Conservation (phyloP, 2,113 vertebrate genomes). For the Tringa solitaria region DNA sequence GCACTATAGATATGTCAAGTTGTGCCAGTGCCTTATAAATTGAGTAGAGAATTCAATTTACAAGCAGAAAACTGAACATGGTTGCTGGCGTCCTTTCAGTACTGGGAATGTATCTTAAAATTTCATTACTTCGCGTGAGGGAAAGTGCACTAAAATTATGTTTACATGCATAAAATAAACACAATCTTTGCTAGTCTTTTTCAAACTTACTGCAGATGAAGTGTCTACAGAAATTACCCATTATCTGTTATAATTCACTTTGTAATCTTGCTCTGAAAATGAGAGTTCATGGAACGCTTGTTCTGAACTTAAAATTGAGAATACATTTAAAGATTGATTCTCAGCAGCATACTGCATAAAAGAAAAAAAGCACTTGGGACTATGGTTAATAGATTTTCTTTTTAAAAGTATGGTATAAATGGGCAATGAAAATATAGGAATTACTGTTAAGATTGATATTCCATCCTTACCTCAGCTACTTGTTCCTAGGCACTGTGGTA, state of each 20-base stretch:
- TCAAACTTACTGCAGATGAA: neutral
- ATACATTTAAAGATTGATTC: conserved; percentile 19
- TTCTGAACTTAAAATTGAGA: conserved; percentile 4
- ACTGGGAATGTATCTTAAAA: conserved; percentile 46
- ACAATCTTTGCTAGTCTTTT: neutral
- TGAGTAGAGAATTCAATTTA: conserved; percentile 64
- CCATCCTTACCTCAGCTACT: neutral
- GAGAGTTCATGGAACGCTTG: neutral
- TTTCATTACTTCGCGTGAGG: conserved; percentile 50
- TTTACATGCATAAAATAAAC: conserved; percentile 12
- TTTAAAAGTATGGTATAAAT: neutral
- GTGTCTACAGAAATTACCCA: neutral
- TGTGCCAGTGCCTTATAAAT: conserved; percentile 30
- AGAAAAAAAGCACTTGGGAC: neutral
- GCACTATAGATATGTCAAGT: conserved; percentile 28
- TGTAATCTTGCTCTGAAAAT: conserved; percentile 15
- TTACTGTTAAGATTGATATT: neutral
- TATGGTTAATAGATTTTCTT: neutral
- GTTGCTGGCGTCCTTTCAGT: conserved; percentile 46
- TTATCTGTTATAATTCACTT: neutral
- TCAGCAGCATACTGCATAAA: neutral
- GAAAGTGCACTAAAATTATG: neutral
- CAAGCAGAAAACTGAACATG: conserved; percentile 56
- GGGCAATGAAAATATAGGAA: neutral
- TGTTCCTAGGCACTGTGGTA: neutral